Percentiles rank a stretch among this genome's conserved stretches.
These are phyloP conservation scores for Cinclus cinclus DNA, from an alignment of 2,113 vertebrate species.

Conservation along the genomic window DNA sequence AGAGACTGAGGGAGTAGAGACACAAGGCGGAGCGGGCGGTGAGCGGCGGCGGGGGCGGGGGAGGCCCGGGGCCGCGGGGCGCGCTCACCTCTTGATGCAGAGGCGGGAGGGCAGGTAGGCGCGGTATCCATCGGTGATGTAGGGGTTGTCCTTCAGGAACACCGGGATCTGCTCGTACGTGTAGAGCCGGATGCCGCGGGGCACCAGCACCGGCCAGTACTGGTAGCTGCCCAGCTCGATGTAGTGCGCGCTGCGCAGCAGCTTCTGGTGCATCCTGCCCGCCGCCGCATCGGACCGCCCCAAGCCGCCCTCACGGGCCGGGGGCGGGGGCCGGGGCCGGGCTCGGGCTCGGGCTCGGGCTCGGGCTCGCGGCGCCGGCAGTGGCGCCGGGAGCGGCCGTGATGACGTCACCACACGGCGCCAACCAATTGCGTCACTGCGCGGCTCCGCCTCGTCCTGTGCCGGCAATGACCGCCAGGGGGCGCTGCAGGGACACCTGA, in stretches of 20 bases:
- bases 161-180: conserved; percentile 93
- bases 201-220: conserved; percentile 93
- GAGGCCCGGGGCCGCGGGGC: too few relatives aligned
- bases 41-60: not conserved
- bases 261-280: conserved; percentile 86
- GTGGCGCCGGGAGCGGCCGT: not conserved
- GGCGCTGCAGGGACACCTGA: not conserved
- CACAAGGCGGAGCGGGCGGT: not conserved
- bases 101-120: conserved; percentile 91
- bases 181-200: conserved; percentile 89
- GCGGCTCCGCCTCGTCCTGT: not conserved
- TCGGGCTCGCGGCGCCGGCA: not conserved
- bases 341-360: accelerated
- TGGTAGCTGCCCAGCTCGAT: conserved; percentile 94
- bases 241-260: conserved; percentile 87
- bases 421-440: not conserved
- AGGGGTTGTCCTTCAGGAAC: conserved; percentile 92
- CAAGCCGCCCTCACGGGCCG: not conserved
- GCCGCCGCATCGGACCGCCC: not conserved
- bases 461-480: not conserved
- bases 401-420: not conserved
- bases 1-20: conserved; percentile 77
- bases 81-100: conserved; percentile 88
- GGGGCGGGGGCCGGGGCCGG: not conserved
- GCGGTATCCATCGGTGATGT: conserved; percentile 96